Conservation (phyloP, 2,888 invertebrate genomes). For the Philonicus albiceps region DNA sequence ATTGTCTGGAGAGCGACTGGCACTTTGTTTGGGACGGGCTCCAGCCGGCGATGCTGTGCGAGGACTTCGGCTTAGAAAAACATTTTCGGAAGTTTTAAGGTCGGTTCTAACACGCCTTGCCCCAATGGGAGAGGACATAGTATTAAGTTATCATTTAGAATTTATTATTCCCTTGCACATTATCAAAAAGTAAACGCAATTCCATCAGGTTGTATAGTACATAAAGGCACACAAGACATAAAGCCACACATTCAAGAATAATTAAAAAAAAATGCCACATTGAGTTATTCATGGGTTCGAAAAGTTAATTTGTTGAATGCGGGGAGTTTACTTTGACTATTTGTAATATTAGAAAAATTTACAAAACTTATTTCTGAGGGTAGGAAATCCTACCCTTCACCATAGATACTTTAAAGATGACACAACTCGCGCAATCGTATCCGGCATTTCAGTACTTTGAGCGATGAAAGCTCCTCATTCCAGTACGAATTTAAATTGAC, state of each 20-base stretch:
- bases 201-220: not conserved
- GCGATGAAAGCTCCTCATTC: not conserved
- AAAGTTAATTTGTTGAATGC: not conserved
- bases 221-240: not conserved
- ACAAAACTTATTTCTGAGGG: not conserved
- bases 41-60: conserved; percentile 50
- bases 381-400: conserved; percentile 23
- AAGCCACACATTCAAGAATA: not conserved
- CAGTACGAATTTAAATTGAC: not conserved
- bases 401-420: conserved; percentile 43
- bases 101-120: conserved; percentile 62
- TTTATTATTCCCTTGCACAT: not conserved
- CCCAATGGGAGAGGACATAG: conserved; percentile 56
- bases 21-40: not conserved
- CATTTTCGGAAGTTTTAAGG: conserved; percentile 61
- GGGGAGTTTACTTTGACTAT: not conserved
- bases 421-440: conserved; percentile 50
- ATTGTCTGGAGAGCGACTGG: conserved; percentile 1
- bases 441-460: not conserved
- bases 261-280: not conserved
- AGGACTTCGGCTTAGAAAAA: conserved; percentile 55
- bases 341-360: not conserved
- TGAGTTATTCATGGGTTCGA: not conserved
- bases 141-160: conserved; percentile 7
- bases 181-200: not conserved